These are phyloP conservation scores for Antitype chi DNA, from an alignment of 2,888 invertebrate genomes.

Conservation along the genomic window DNA sequence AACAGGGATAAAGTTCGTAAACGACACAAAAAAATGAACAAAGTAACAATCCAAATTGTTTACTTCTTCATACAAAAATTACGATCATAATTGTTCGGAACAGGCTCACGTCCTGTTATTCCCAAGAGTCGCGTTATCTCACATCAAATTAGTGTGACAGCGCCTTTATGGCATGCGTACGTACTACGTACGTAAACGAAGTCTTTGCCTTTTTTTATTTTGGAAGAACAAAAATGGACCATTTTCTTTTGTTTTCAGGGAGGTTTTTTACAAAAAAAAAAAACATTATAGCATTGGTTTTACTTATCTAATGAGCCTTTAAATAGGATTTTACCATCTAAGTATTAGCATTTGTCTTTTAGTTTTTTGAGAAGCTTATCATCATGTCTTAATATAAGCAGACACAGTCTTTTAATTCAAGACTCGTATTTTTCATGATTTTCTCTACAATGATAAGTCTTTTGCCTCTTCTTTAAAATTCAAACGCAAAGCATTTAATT, in stretches of 20 bases:
- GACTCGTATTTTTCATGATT: neutral
- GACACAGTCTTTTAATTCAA: neutral
- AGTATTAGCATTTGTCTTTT: neutral
- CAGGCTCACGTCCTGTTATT: constrained; percentile 44
- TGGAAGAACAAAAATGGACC: neutral
- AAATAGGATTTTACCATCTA: neutral
- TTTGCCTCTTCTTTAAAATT: no score
- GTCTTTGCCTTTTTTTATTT: constrained; percentile 3
- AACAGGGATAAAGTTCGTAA: neutral
- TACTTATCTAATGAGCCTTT: neutral
- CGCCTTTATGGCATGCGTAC: constrained; percentile 30
- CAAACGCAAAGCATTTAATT: no score
- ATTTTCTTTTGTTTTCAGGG: neutral
- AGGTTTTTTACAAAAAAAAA: neutral
- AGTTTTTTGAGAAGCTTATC: neutral
- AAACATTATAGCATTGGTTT: neutral
- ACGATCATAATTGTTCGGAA: constrained; percentile 50
- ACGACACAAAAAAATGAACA: neutral
- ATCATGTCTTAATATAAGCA: neutral
- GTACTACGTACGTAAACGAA: neutral
- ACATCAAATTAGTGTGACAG: constrained; percentile 56
- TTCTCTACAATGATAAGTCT: neutral
- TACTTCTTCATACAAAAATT: constrained; percentile 42
- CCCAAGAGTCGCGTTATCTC: constrained; percentile 56
- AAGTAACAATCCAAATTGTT: constrained; percentile 11